Evolutionary conservation across 2,888 invertebrate genomes (phyloP).

Genomic region (Aleiodes testaceus): DNA sequence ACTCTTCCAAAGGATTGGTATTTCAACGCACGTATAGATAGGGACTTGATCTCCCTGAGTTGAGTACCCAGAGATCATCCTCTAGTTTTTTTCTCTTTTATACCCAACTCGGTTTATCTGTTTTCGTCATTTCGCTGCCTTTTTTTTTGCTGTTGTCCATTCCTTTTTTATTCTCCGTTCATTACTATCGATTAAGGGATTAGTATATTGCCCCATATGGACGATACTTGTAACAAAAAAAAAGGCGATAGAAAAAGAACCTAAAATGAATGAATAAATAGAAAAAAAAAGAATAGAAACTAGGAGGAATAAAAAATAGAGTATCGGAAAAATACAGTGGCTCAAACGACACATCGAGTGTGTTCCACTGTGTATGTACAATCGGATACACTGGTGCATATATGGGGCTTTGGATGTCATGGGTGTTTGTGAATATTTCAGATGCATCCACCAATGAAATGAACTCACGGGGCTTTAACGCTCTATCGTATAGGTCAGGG

Average conservation of each 20-base stretch:
- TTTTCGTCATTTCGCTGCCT: conserved; percentile 35
- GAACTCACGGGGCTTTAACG: conserved; percentile 55
- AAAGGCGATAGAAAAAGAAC: conserved; percentile 7
- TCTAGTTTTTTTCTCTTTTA: conserved; percentile 36
- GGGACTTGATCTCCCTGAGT: conserved; percentile 21
- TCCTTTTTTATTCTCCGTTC: conserved; percentile 39
- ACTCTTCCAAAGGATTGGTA: conserved; percentile 8
- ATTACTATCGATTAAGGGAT: conserved; percentile 47
- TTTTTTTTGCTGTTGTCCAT: conserved; percentile 35
- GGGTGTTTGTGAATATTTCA: conserved; percentile 62
- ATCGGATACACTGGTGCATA: conserved; percentile 16
- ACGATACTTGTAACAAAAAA: conserved; percentile 19
- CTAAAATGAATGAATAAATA: conserved; percentile 41
- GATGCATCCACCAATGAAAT: conserved; percentile 57
- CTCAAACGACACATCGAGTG: conserved; percentile 13
- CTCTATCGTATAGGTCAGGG: conserved; percentile 58
- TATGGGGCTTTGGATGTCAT: conserved; percentile 28
- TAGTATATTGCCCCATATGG: conserved; percentile 42
- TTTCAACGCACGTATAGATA: conserved; percentile 28
- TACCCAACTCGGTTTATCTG: conserved; percentile 29
- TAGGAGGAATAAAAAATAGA: conserved; percentile 43
- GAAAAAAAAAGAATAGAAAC: conserved; percentile 37
- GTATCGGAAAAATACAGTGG: conserved; percentile 33
- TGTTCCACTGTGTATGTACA: conserved; percentile 13
- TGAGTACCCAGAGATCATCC: conserved; percentile 4